Base-by-base conservation (phyloP, 2,113 vertebrate species). In the Oryzias curvinotus region DNA sequence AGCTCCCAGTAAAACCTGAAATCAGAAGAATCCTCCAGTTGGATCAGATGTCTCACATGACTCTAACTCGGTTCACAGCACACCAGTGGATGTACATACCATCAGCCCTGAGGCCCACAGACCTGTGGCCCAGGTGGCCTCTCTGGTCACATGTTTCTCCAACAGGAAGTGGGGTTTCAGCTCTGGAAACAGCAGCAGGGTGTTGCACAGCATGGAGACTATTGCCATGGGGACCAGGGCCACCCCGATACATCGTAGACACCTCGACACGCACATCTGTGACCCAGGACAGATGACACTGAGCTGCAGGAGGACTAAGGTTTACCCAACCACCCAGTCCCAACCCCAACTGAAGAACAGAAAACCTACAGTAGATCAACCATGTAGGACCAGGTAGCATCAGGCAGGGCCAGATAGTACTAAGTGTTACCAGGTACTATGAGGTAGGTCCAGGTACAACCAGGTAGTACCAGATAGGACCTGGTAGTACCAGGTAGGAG, bases 141-240 rank as follows among this genome's bases (percentile, higher is more conserved):
- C 92, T 43, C 68, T 26, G 68, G 93, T 93, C 82, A 96, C 83
- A 2, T 93, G 79, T 70, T 52, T 14, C 48, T 93, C 92, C 80
- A 90, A 19, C 57, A 83, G 53, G 83, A 91, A 93, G 56, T 53
- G 71, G 43, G 65, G 16, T 47, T 93, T 18, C 3, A 91, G 69
- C 1, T 90, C 81, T 15, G 95, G 95, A 59, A 95, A 87, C 43
- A 95, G 79, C 68, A 96, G 87, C 45, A 96, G 87, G 47, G 89
- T 1, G 21, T 96, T 96, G 73, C 87, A 88, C 25, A 91, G 13
- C 0, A 93, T 90, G 87, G 91, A 93, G 52, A 92, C 2, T 5
- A 92, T 48, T 2, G 92, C 90, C 68, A 93, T 47, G 7, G 90
- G 65, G 55, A 95, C 73, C 61, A 96, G 88, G 42, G 81, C 60